Conservation (phyloP, 30 jellyfish, hydroid and myxozoan genomes). For the Aurelia sp. region DNA sequence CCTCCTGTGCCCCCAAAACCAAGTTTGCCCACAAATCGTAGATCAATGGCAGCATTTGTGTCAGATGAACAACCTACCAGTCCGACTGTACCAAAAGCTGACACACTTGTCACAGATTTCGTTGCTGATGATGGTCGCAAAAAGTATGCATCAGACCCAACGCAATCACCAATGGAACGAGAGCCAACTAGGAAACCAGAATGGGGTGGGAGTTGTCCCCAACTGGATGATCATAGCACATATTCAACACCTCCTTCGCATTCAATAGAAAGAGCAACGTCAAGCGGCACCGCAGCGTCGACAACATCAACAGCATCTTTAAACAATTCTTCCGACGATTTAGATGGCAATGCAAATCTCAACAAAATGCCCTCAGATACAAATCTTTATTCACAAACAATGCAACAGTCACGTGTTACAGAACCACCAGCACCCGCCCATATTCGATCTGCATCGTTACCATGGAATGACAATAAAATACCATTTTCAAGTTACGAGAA, state of each 20-base stretch:
- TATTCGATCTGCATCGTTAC: slow-evolving; percentile 93
- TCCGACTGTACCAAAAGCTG: slow-evolving; percentile 58
- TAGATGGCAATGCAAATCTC: slow-evolving; percentile 46
- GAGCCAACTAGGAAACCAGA: slow-evolving; percentile 81
- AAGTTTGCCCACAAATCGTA: slow-evolving; percentile 83
- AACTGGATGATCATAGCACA: slow-evolving; percentile 74
- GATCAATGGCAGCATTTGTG: slow-evolving; percentile 84
- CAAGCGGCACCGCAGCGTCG: slow-evolving; percentile 70
- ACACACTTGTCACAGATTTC: slow-evolving; percentile 92
- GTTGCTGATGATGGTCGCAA: slow-evolving; percentile 83
- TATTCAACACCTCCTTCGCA: slow-evolving; percentile 64
- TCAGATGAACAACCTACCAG: slow-evolving; percentile 48
- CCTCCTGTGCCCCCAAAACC: slow-evolving; percentile 99
- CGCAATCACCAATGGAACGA: slow-evolving; percentile 85
- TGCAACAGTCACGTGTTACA: slow-evolving; percentile 70
- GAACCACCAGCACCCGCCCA: slow-evolving; percentile 57
- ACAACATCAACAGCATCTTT: slow-evolving; percentile 48
- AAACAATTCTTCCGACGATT: slow-evolving; percentile 42
- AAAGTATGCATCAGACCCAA: slow-evolving; percentile 94
- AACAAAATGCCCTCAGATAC: slow-evolving; percentile 89
- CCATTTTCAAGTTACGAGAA: slow-evolving; percentile 58
- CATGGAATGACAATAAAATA: slow-evolving; percentile 84
- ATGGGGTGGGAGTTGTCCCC: slow-evolving; percentile 99
- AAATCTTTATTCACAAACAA: slow-evolving; percentile 67
- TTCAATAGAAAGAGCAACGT: slow-evolving; percentile 52